Conservation (phyloP, 2,797 vertebrate genomes). For the Cirrhinus mrigala region DNA sequence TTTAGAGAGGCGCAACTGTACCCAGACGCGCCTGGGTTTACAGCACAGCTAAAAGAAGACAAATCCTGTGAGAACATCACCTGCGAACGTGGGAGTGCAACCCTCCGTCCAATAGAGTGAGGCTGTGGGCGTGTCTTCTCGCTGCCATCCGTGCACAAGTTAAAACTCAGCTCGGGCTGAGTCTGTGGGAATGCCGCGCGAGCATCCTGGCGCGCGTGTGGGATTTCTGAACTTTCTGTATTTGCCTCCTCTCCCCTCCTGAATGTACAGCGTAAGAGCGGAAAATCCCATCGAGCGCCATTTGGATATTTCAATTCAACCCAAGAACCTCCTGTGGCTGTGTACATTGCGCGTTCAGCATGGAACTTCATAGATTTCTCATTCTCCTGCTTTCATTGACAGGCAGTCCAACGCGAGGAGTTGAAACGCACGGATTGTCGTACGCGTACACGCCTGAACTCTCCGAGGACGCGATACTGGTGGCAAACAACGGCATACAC, state of each 20-base stretch:
- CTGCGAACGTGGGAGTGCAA: constrained; percentile 13
- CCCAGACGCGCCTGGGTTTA: neutral
- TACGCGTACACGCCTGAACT: constrained; percentile 80
- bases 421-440: constrained; percentile 75
- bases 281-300: neutral
- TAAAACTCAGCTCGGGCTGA: constrained; percentile 77
- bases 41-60: neutral
- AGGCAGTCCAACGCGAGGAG: constrained; percentile 61
- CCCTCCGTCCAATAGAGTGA: constrained; percentile 67
- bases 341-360: constrained; percentile 49
- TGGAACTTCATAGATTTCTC: constrained; percentile 69
- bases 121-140: constrained; percentile 70
- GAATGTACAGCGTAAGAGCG: neutral
- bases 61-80: neutral
- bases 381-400: constrained; percentile 70
- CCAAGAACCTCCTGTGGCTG: constrained; percentile 13
- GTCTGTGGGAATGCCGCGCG: constrained; percentile 65
- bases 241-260: constrained; percentile 49
- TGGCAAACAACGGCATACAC: constrained; percentile 90
- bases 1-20: neutral
- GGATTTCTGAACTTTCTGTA: constrained; percentile 45
- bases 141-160: constrained; percentile 66
- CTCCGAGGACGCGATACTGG: constrained; percentile 83
- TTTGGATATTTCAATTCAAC: constrained; percentile 28
- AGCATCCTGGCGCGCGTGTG: constrained; percentile 44